These are phyloP conservation scores for Pyrrhosoma nymphula DNA, from an alignment of 2,888 invertebrate genomes.

Conservation along the genomic window DNA sequence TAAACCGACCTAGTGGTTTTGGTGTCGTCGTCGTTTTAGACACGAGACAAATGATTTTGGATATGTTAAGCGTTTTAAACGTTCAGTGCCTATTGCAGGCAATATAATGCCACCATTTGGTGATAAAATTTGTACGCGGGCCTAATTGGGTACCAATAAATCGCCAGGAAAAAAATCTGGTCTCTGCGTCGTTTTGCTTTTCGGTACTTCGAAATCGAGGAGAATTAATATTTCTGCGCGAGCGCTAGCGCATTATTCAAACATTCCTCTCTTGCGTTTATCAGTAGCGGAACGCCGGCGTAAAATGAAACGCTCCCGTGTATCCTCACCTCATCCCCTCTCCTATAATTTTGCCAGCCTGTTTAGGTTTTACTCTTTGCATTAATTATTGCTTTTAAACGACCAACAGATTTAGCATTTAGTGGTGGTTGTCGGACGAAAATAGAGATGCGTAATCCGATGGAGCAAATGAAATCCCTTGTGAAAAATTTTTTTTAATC, in stretches of 20 bases:
- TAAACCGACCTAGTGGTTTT: too few species aligned
- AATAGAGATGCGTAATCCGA: slow-evolving; percentile 32
- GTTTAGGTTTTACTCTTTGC: neutral
- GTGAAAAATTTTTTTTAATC: neutral
- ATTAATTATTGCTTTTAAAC: slow-evolving; percentile 32
- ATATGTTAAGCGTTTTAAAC: neutral
- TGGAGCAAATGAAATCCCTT: slow-evolving; percentile 32
- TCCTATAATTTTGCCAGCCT: neutral
- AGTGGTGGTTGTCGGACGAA: slow-evolving; percentile 17
- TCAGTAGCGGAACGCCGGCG: neutral
- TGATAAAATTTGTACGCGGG: neutral
- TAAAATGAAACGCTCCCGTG: neutral
- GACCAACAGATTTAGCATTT: slow-evolving; percentile 32
- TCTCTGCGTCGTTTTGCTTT: neutral
- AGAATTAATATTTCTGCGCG: slow-evolving; percentile 31
- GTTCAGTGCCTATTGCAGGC: neutral
- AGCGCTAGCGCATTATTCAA: slow-evolving; percentile 19
- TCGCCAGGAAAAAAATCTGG: neutral
- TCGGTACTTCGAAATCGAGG: neutral
- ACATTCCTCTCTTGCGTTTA: slow-evolving; percentile 5
- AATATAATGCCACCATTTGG: neutral
- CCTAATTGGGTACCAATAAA: slow-evolving; percentile 22
- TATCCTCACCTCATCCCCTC: neutral
- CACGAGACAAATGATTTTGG: neutral
- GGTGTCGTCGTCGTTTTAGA: neutral